These are phyloP conservation scores for Brachynemurus nebulosus DNA, from an alignment of 2,888 invertebrate genomes.

Conservation along the genomic window DNA sequence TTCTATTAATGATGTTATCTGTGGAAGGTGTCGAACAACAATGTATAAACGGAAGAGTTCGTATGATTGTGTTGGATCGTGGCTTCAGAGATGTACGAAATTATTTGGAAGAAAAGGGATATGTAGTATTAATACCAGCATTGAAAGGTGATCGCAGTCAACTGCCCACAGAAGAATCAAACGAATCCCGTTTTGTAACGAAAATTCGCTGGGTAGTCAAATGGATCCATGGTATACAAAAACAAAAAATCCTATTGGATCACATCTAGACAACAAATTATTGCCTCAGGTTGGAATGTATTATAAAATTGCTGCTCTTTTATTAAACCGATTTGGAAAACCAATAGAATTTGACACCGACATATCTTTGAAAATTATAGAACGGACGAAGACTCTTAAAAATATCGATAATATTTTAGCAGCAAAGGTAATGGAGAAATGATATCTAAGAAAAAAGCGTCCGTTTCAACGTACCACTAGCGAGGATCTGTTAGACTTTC, in stretches of 20 bases:
- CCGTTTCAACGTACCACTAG: slow-evolving; percentile 1
- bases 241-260: slow-evolving; percentile 12
- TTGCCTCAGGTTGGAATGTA: slow-evolving; percentile 10
- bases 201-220: slow-evolving; percentile 18
- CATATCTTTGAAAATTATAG: slow-evolving; percentile 7
- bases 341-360: slow-evolving; percentile 9
- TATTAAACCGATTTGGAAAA: slow-evolving; percentile 14
- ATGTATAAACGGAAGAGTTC: no score
- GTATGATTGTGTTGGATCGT: no score
- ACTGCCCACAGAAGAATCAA: slow-evolving; percentile 6
- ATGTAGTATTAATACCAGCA: slow-evolving; percentile 19
- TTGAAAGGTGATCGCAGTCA: slow-evolving; percentile 20
- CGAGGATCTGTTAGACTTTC: slow-evolving; percentile 2
- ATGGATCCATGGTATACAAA: slow-evolving; percentile 17
- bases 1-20: slow-evolving; percentile 3
- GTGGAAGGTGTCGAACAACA: no score
- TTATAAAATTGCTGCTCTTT: slow-evolving; percentile 14
- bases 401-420: slow-evolving; percentile 10
- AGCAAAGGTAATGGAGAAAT: slow-evolving; percentile 6
- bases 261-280: slow-evolving; percentile 15
- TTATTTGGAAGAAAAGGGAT: slow-evolving; percentile 15
- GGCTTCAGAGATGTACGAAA: slow-evolving; percentile 19
- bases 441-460: slow-evolving; percentile 5
- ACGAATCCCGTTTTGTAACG: background rate
- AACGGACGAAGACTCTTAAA: slow-evolving; percentile 5